A percentile compares a stretch with the other conserved stretches of the same genome.
Conservation (phyloP, 2,113 vertebrate species). For the Entelurus aequoreus region DNA sequence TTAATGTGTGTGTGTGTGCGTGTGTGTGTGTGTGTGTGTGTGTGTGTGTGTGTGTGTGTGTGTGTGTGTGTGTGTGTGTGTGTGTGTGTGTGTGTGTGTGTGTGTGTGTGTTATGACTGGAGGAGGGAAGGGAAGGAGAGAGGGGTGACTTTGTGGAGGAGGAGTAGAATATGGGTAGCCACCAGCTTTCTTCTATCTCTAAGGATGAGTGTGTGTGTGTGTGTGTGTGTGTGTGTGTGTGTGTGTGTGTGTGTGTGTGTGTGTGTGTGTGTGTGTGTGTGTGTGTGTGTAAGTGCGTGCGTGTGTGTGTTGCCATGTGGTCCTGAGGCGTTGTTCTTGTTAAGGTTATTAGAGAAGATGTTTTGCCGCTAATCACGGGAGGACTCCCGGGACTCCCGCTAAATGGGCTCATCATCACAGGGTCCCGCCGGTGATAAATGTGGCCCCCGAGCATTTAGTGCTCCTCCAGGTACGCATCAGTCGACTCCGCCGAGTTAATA, state of each 20-base stretch:
- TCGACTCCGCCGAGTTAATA: too few species aligned
- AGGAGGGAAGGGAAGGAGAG: slow-evolving; percentile 45
- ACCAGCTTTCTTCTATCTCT: slow-evolving; percentile 57
- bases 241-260: slow-evolving; percentile 1
- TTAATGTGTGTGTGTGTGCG: slow-evolving; percentile 23
- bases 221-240: slow-evolving; percentile 9
- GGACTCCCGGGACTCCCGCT: slow-evolving; percentile 84
- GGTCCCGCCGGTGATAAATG: slow-evolving; percentile 89
- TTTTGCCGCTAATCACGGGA: slow-evolving; percentile 81
- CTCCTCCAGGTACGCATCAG: slow-evolving; percentile 62
- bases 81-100: too few species aligned
- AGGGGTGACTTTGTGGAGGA: slow-evolving; percentile 70
- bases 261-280: slow-evolving; percentile 27
- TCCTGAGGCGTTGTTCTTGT: slow-evolving; percentile 75
- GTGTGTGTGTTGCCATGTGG: slow-evolving; percentile 36
- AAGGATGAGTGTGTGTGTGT: slow-evolving; percentile 37
- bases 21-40: too few species aligned
- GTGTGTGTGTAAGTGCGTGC: too few species aligned
- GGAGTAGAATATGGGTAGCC: slow-evolving; percentile 49
- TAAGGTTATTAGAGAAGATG: slow-evolving; percentile 84
- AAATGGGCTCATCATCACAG: slow-evolving; percentile 88
- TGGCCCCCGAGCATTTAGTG: slow-evolving; percentile 82
- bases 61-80: too few species aligned
- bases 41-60: too few species aligned
- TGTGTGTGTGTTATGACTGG: slow-evolving; percentile 29